These are phyloP conservation scores for Tangara arthus DNA, from an alignment of 2,797 vertebrate genomes.

Conservation along the genomic window DNA sequence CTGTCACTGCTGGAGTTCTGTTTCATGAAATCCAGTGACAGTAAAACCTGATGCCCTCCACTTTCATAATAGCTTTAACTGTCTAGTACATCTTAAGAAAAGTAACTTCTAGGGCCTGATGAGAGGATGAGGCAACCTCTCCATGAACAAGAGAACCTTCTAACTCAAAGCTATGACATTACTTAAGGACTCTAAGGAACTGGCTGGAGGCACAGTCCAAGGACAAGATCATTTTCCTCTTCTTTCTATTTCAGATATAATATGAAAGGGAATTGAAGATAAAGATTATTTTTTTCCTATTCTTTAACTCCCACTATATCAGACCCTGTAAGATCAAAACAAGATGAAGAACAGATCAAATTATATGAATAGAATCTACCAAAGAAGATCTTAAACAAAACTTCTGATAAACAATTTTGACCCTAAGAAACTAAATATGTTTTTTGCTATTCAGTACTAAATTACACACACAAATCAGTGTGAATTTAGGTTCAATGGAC, in stretches of 20 bases:
- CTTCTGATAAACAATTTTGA: not conserved
- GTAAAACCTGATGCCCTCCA: conserved; percentile 1
- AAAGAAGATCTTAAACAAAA: not conserved
- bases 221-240: not conserved
- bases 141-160: not conserved
- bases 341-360: not conserved
- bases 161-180: conserved; percentile 1
- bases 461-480: not conserved
- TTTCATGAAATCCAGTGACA: conserved; percentile 10
- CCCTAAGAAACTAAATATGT: not conserved
- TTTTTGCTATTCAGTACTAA: not conserved
- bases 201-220: not conserved
- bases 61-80: not conserved
- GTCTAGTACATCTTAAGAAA: not conserved
- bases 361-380: not conserved
- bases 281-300: not conserved
- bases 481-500: not conserved
- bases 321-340: not conserved
- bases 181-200: not conserved
- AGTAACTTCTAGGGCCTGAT: not conserved
- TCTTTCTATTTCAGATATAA: not conserved
- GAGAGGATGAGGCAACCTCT: not conserved
- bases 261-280: not conserved
- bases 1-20: conserved; percentile 4
- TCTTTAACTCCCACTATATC: not conserved